Conservation (phyloP, 1,140 invertebrate species). For the Magallana gigas region DNA sequence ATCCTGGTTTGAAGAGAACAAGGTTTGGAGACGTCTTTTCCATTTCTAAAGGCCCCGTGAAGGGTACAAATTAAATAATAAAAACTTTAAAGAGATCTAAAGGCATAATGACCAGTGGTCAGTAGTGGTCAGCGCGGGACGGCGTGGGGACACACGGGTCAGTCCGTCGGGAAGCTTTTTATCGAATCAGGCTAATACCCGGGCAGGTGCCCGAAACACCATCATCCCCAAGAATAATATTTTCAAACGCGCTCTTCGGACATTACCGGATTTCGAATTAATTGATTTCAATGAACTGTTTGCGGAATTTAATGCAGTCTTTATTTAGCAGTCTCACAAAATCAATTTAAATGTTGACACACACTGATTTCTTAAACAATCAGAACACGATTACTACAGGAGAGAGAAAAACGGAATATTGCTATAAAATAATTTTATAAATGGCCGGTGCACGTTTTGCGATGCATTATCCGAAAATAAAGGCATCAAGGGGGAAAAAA, state of each 20-base stretch:
- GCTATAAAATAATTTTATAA: background rate
- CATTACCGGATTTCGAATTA: background rate
- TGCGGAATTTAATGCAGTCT: background rate
- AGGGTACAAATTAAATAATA: slow-evolving; percentile 45
- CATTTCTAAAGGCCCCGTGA: slow-evolving; percentile 24
- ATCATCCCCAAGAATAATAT: slow-evolving; percentile 10
- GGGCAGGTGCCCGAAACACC: slow-evolving; percentile 7
- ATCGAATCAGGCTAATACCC: background rate
- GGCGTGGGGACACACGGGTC: slow-evolving; percentile 1
- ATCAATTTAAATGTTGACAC: too few species aligned
- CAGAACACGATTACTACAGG: too few species aligned
- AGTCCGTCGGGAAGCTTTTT: slow-evolving; percentile 1
- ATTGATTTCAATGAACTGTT: background rate
- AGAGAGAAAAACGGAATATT: background rate
- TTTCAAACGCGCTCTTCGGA: background rate
- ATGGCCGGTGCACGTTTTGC: slow-evolving; percentile 14
- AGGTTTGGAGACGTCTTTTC: background rate
- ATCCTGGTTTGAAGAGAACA: background rate
- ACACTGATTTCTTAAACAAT: too few species aligned
- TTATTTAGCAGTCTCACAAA: too few species aligned
- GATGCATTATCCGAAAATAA: slow-evolving; percentile 5
- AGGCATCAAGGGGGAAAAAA: background rate
- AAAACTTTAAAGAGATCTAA: slow-evolving; percentile 35
- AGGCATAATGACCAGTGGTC: slow-evolving; percentile 32
- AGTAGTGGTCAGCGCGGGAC: slow-evolving; percentile 15